Conservation (phyloP, 2,888 invertebrate genomes). For the Cecidostiba fungosa region DNA sequence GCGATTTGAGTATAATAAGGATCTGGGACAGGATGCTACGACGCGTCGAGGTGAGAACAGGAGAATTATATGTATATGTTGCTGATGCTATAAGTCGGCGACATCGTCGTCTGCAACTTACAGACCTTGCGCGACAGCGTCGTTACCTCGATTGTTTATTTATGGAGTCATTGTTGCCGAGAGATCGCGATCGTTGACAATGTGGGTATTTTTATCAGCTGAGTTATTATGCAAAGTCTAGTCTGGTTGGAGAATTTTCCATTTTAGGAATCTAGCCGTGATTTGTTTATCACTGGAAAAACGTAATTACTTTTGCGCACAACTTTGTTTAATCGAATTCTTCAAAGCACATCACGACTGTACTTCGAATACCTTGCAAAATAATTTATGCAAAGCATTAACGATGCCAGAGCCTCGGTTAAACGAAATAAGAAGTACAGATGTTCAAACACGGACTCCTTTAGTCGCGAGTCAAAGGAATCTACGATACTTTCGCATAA, state of each 20-base stretch:
- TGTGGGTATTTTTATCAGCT: neutral
- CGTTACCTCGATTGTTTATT: neutral
- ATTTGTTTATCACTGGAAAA: too few species aligned
- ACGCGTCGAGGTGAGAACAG: neutral
- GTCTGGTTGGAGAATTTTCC: neutral
- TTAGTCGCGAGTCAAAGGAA: neutral
- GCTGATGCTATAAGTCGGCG: neutral
- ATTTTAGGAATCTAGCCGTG: neutral
- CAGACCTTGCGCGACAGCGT: neutral
- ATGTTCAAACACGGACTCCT: neutral
- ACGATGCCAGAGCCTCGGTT: neutral
- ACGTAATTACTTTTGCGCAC: neutral
- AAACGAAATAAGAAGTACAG: neutral
- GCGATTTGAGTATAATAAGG: neutral
- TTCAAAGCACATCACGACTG: neutral
- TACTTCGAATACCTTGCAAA: neutral
- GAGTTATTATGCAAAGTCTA: neutral
- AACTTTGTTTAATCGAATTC: neutral
- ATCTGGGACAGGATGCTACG: neutral
- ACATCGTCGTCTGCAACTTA: too few species aligned
- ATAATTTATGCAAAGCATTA: slow-evolving; percentile 10
- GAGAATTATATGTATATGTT: neutral
- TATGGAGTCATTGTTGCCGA: neutral
- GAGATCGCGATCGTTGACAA: neutral
- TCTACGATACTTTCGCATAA: slow-evolving; percentile 13